Conservation (phyloP, 2,113 vertebrate species). For the Smithornis capensis region DNA sequence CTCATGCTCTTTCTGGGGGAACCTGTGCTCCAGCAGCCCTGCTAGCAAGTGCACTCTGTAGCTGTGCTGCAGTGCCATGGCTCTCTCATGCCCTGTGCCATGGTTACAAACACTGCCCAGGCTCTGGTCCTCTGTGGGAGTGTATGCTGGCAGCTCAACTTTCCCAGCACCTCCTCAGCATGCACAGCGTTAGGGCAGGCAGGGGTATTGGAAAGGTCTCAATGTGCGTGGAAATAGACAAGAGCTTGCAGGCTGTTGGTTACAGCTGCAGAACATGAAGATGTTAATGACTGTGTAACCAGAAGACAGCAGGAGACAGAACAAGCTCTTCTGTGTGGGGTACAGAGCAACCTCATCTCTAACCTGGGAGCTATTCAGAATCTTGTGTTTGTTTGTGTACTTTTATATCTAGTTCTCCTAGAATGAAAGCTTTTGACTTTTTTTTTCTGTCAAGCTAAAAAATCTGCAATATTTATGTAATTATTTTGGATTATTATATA, state of each 20-base stretch:
- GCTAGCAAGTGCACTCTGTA: neutral
- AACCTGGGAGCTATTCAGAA: neutral
- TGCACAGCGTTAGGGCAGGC: fast-evolving
- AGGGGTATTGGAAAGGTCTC: neutral
- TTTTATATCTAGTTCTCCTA: neutral
- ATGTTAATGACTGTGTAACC: neutral
- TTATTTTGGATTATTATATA: neutral
- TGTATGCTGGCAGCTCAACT: neutral
- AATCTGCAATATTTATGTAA: neutral
- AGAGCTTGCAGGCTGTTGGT: neutral
- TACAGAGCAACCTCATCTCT: neutral
- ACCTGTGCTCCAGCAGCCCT: neutral
- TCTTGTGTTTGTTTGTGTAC: neutral
- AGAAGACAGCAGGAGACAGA: neutral
- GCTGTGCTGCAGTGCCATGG: neutral
- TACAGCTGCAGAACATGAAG: neutral
- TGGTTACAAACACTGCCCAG: neutral
- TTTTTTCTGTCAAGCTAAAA: neutral
- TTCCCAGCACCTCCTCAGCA: neutral
- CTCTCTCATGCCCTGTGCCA: fast-evolving
- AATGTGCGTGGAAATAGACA: neutral
- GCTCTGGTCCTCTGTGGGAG: neutral
- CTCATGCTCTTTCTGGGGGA: neutral
- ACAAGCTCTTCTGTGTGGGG: neutral
- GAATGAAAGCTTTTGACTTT: neutral